Conservation (phyloP, 1,140 invertebrate species). For the Macrostomum lignano region DNA sequence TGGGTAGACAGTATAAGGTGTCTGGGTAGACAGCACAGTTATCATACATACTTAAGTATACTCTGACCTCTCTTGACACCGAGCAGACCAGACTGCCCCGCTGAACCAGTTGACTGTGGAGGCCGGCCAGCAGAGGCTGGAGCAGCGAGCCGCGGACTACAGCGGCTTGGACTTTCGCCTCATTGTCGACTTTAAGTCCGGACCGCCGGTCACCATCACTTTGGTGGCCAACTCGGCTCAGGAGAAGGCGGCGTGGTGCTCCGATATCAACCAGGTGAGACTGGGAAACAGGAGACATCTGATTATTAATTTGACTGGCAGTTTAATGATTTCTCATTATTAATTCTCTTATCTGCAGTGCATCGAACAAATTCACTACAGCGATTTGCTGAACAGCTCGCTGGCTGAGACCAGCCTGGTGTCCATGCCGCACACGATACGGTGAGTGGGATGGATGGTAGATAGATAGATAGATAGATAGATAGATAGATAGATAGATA, state of each 20-base stretch:
- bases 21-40: too few relatives aligned
- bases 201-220: constrained; percentile 38
- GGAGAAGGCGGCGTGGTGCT: constrained; percentile 75
- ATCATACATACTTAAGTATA: too few relatives aligned
- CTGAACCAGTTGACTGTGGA: too few relatives aligned
- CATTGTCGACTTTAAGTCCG: constrained; percentile 33
- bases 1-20: too few relatives aligned
- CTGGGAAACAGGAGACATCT: constrained; percentile 1
- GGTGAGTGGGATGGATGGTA: constrained; percentile 15
- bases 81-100: too few relatives aligned
- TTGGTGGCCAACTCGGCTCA: constrained; percentile 48
- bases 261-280: constrained; percentile 48
- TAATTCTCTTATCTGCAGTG: constrained; percentile 37
- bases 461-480: too few relatives aligned
- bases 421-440: constrained; percentile 40
- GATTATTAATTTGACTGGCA: constrained; percentile 1
- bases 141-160: constrained; percentile 22
- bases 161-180: constrained; percentile 64
- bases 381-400: constrained; percentile 46
- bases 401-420: constrained; percentile 48
- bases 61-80: too few relatives aligned
- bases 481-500: too few relatives aligned
- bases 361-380: constrained; percentile 70
- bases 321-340: constrained; percentile 7
- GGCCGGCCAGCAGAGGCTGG: too few relatives aligned